Evolutionary conservation across 2,797 vertebrate genomes (phyloP), one percentile per base, ranked within the genome.

Genomic region (Ispidina picta): DNA sequence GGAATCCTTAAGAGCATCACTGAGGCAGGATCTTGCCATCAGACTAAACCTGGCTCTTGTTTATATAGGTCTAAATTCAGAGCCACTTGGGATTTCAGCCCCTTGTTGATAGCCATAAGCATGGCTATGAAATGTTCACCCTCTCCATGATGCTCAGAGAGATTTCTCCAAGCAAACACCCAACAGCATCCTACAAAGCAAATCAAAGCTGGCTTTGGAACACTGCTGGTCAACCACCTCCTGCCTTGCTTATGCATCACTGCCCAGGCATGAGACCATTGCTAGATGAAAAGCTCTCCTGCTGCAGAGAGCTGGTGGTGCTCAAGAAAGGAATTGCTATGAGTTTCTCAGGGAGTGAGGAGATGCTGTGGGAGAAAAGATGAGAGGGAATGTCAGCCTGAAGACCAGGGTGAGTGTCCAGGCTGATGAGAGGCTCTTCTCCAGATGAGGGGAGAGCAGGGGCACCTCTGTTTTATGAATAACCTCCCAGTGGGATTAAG

Each of bases 221-320:
- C 6, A 14, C 5, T 21, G 35, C 65, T 81, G 60, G 60, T 48
- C 49, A 46, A 1, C 16, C 10, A 37, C 19, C 58, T 37, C 2
- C 0, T 44, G 69, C 58, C 73, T 71, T 4, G 2, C 66, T 60
- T 15, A 3, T 16, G 31, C 37, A 10, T 17, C 2, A 2, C 11
- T 1, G 0, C 13, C 54, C 0, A 0, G 41, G 18, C 54, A 15
- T 2, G 5, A 49, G 37, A 55, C n/a, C 59, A 26, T 26, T 0
- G 1, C n/a, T n/a, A 54, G 52, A 25, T 13, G 21, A 18, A 69
- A 55, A 79, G 74, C 19, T 75, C 33, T 92, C 21, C 79, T 43
- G 31, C 37, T 46, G 37, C 46, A 22, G 19, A 41, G 54, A 74
- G 29, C 49, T 56, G 19, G 37, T 12, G 4, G 2, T 13, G 11